Conservation (phyloP, 2,113 vertebrate species). For the Scartelaos histophorus region DNA sequence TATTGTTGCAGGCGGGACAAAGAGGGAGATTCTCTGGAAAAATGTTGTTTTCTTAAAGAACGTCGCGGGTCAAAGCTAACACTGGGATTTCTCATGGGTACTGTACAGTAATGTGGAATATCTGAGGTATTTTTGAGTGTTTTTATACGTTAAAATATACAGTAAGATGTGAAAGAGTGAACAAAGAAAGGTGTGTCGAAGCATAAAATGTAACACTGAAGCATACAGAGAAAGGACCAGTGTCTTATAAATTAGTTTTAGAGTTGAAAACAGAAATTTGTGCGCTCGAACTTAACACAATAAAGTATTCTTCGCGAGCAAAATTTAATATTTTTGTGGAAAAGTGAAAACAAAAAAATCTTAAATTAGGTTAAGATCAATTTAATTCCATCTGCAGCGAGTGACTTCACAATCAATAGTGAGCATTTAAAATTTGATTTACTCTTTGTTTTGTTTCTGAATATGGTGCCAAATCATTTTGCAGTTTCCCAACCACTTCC, state of each 20-base stretch:
- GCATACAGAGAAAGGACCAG: too few species aligned
- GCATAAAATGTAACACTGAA: not conserved
- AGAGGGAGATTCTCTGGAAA: not conserved
- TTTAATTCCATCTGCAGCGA: too few species aligned
- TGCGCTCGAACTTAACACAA: too few species aligned
- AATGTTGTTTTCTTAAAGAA: slow-evolving; percentile 12
- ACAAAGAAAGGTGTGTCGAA: not conserved
- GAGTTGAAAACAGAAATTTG: too few species aligned
- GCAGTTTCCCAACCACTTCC: not conserved
- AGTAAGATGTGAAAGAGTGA: not conserved
- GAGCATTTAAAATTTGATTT: not conserved
- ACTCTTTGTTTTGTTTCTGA: not conserved
- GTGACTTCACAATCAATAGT: too few species aligned
- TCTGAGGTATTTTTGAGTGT: not conserved
- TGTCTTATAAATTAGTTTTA: too few species aligned
- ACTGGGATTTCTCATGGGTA: slow-evolving; percentile 11
- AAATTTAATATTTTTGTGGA: too few species aligned
- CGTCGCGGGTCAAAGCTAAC: not conserved
- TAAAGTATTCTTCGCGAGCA: too few species aligned
- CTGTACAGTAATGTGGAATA: not conserved
- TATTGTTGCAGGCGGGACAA: not conserved
- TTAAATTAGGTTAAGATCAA: too few species aligned
- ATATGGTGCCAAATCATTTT: not conserved
- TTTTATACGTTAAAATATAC: not conserved
- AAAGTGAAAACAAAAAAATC: too few species aligned